Percentiles rank a stretch among this genome's conserved stretches.
phyloP scores from a whole-genome alignment of 2,888 invertebrate species.

The Ecdyonurus torrentis region DNA sequence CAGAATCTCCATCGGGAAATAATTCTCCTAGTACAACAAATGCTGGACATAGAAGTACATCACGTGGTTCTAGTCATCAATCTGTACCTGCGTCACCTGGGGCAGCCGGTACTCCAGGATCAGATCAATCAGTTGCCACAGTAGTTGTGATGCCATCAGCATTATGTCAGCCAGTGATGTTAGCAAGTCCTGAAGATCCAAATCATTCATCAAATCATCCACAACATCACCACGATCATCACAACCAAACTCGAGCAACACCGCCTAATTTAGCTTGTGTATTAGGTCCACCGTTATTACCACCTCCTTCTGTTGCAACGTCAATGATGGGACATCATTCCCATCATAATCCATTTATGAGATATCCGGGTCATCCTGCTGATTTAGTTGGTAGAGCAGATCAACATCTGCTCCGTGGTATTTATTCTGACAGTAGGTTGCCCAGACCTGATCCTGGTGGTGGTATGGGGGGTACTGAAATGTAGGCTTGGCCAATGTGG shows the following conservation, averaged over 20 bases:
- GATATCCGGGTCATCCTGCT: neutral
- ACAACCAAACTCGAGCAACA: neutral
- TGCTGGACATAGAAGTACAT: neutral
- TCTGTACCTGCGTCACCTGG: neutral
- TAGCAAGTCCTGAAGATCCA: neutral
- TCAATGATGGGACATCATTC: neutral
- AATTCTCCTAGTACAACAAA: neutral
- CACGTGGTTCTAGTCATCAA: neutral
- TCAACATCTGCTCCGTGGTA: neutral
- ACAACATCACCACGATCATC: neutral
- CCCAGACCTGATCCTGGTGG: neutral
- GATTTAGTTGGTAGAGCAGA: neutral
- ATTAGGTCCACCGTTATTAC: neutral
- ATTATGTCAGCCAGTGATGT: neutral
- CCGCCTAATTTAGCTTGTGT: neutral
- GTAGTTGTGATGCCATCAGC: neutral
- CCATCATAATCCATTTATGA: neutral
- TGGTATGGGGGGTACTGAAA: neutral
- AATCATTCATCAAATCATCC: neutral
- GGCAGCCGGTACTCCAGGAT: neutral
- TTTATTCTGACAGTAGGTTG: neutral
- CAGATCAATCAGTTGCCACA: neutral
- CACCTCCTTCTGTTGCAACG: neutral
- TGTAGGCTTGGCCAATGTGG: neutral
- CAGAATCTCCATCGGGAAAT: neutral